Evolutionary conservation across 2,797 vertebrate species (phyloP).

Genomic region (Mormyrus proboscirostris): DNA sequence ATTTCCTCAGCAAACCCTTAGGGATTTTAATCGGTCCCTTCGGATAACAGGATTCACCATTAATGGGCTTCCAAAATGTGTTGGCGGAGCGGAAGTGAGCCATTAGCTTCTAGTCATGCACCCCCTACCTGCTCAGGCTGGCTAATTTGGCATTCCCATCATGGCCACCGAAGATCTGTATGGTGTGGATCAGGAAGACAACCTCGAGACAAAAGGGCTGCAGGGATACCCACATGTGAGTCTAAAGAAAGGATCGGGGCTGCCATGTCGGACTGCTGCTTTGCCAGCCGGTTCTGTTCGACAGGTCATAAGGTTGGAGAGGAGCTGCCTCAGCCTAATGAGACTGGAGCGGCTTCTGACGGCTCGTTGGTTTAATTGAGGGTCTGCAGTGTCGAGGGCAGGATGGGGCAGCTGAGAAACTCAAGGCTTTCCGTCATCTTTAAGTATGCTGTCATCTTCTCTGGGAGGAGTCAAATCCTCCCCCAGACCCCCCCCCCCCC

Average conservation of each 20-base stretch:
- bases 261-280: not conserved
- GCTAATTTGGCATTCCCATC: not conserved
- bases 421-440: not conserved
- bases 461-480: not conserved
- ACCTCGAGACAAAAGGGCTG: not conserved
- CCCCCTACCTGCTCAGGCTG: not conserved
- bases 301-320: not conserved
- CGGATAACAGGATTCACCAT: not conserved
- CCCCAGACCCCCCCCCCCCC: not conserved
- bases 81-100: not conserved
- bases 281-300: not conserved
- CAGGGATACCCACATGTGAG: not conserved
- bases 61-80: not conserved
- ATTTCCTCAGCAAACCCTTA: not conserved
- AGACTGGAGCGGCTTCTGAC: not conserved
- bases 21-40: not conserved
- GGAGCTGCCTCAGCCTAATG: not conserved
- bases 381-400: not conserved
- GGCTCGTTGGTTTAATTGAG: not conserved
- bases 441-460: not conserved
- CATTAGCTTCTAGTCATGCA: not conserved
- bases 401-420: not conserved
- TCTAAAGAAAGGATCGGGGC: not conserved
- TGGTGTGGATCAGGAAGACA: not conserved
- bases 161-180: not conserved